phyloP scores from a whole-genome alignment of 2,888 invertebrate species.

The Hirtodrosophila alboralis region DNA sequence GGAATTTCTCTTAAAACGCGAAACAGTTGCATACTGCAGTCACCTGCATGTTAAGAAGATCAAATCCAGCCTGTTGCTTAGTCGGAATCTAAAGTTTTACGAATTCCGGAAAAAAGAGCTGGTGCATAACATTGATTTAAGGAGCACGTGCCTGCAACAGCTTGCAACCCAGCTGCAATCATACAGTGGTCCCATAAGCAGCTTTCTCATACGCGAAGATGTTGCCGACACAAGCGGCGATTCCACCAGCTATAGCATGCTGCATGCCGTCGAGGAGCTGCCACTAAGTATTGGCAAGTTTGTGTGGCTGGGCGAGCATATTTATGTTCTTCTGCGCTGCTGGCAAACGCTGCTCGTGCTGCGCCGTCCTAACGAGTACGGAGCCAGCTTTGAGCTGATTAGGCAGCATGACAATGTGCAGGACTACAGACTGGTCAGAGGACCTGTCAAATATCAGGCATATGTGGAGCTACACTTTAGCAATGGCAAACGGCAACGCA shows the following conservation, averaged over 20 bases:
- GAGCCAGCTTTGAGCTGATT: conserved; percentile 40
- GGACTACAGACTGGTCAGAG: conserved; percentile 59
- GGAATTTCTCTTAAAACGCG: conserved; percentile 49
- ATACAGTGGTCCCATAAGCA: conserved; percentile 66
- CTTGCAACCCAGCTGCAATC: conserved; percentile 27
- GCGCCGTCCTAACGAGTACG: conserved; percentile 41
- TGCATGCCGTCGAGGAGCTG: conserved; percentile 46
- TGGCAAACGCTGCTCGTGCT: conserved; percentile 78
- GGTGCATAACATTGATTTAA: conserved; percentile 68
- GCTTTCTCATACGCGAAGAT: conserved; percentile 47
- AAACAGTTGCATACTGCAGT: conserved; percentile 46
- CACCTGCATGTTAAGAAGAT: conserved; percentile 36
- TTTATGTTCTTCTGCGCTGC: conserved; percentile 76
- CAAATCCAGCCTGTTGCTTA: conserved; percentile 59
- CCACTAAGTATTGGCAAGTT: conserved; percentile 77
- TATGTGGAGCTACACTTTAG: conserved; percentile 63
- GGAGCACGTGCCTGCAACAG: conserved; percentile 43
- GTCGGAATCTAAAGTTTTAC: conserved; percentile 72
- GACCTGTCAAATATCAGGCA: conserved; percentile 64
- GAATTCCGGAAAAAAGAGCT: conserved; percentile 74
- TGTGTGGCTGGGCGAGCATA: conserved; percentile 64
- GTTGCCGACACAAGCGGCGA: conserved; percentile 15
- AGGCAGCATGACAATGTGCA: conserved; percentile 66
- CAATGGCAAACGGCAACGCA: conserved; percentile 46
- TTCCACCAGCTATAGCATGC: conserved; percentile 44